Evolutionary conservation across 2,888 invertebrate genomes (phyloP).

Genomic region (Pelosia muscerda): DNA sequence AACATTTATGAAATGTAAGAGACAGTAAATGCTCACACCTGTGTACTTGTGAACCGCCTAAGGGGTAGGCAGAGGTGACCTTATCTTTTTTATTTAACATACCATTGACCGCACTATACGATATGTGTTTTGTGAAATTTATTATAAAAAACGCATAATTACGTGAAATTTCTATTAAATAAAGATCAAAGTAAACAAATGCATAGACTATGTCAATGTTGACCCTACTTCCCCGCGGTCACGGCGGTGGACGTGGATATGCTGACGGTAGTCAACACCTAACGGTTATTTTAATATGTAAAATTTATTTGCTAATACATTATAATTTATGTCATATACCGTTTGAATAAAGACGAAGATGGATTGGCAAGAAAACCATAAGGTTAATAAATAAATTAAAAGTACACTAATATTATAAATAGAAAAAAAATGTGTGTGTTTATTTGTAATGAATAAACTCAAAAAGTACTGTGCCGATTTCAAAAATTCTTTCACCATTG

Average conservation of each 20-base stretch:
- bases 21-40: not conserved
- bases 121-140: not conserved
- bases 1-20: conserved; percentile 6
- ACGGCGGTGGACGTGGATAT: not conserved
- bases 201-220: not conserved
- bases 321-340: conserved; percentile 22
- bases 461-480: no score
- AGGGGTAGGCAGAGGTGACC: not conserved
- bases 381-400: not conserved
- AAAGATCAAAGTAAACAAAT: conserved; percentile 3
- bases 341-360: conserved; percentile 19
- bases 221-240: not conserved
- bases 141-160: not conserved
- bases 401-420: no score
- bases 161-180: not conserved
- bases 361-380: not conserved
- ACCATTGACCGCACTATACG: not conserved
- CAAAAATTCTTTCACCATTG: no score
- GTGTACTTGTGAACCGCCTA: not conserved
- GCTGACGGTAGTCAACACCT: not conserved
- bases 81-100: no score
- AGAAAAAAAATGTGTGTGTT: no score
- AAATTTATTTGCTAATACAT: conserved; percentile 8
- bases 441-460: no score
- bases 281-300: conserved; percentile 10